Percentiles rank a stretch among this genome's conserved stretches.
These are phyloP conservation scores for Pogonophryne albipinna DNA, from an alignment of 2,797 vertebrate genomes.

Conservation along the genomic window DNA sequence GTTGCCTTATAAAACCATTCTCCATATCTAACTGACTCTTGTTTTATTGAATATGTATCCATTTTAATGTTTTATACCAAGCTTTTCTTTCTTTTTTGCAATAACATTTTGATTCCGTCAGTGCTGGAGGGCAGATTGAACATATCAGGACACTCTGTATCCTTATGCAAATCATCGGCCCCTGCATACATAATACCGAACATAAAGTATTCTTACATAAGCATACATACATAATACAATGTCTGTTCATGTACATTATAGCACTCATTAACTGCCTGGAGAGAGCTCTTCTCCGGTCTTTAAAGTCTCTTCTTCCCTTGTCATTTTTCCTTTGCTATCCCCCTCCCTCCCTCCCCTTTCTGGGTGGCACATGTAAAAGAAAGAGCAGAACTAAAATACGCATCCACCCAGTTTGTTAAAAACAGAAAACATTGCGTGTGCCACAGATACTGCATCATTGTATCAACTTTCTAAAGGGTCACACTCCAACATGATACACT, in stretches of 20 bases:
- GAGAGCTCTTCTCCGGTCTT: background rate
- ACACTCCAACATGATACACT: background rate
- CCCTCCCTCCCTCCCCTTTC: background rate
- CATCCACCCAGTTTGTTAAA: background rate
- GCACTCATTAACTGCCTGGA: conserved; percentile 18
- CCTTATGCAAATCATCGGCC: conserved; percentile 16
- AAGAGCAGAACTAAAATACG: background rate
- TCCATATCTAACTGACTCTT: background rate
- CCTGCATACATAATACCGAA: conserved; percentile 6
- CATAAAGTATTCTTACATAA: conserved; percentile 10
- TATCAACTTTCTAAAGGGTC: conserved; percentile 5
- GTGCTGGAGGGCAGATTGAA: background rate
- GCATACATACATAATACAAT: conserved; percentile 21
- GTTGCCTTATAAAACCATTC: background rate
- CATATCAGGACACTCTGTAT: background rate
- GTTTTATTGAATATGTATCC: background rate
- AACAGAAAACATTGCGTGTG: background rate
- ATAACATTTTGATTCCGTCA: background rate
- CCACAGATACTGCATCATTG: background rate
- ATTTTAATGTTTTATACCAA: background rate
- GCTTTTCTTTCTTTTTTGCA: background rate
- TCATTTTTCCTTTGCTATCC: background rate
- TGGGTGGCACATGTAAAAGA: background rate
- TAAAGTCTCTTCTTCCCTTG: conserved; percentile 7
- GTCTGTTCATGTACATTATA: conserved; percentile 3